Conservation (phyloP, 1,140 invertebrate genomes). For the Vanessa atalanta region DNA sequence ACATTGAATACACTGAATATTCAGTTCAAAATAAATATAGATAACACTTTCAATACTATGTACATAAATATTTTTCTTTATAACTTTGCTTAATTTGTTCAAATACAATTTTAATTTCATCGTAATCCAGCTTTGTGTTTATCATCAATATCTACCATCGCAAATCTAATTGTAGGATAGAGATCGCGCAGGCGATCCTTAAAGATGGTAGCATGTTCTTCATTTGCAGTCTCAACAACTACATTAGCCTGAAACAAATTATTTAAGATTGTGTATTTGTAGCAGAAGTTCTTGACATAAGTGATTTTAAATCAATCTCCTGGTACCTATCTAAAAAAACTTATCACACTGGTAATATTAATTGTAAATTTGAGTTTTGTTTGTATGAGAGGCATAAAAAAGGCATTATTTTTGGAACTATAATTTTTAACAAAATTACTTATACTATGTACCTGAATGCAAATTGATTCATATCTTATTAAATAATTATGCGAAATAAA, state of each 20-base stretch:
- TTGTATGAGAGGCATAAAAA: too few species aligned
- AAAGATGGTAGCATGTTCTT: conserved; percentile 60
- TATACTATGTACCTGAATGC: too few species aligned
- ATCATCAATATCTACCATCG: conserved; percentile 57
- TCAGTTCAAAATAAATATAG: neutral
- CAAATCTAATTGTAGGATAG: conserved; percentile 65
- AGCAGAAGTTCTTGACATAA: too few species aligned
- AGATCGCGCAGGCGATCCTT: conserved; percentile 61
- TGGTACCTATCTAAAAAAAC: neutral
- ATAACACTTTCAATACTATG: neutral
- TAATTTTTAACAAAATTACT: too few species aligned
- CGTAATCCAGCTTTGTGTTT: conserved; percentile 52
- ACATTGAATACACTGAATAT: neutral
- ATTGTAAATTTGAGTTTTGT: too few species aligned
- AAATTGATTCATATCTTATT: too few species aligned
- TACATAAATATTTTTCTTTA: neutral
- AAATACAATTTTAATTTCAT: conserved; percentile 23
- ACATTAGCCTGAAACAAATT: conserved; percentile 62
- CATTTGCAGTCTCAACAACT: conserved; percentile 68
- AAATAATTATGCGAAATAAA: too few species aligned
- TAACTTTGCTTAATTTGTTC: too few species aligned
- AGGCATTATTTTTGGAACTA: too few species aligned
- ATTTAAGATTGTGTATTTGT: too few species aligned
- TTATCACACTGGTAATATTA: too few species aligned
- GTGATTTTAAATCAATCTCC: too few species aligned